These are phyloP conservation scores for Thaumatotibia leucotreta DNA, from an alignment of 1,140 invertebrate genomes.

Conservation along the genomic window DNA sequence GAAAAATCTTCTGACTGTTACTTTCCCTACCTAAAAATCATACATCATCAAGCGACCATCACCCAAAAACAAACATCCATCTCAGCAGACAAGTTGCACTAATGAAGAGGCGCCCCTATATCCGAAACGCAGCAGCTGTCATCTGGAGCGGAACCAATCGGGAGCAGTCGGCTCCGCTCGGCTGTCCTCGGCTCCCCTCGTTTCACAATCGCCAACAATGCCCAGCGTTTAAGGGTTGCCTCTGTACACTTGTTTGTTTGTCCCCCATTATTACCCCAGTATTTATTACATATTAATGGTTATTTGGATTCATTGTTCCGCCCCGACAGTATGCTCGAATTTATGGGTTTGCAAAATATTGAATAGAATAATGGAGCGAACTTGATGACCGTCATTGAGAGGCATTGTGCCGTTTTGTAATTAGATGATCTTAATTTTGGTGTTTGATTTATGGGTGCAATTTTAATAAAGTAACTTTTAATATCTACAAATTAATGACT, in stretches of 20 bases:
- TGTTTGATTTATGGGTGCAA: slow-evolving; percentile 29
- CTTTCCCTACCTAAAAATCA: slow-evolving; percentile 35
- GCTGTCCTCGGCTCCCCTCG: slow-evolving; percentile 33
- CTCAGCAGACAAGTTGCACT: slow-evolving; percentile 68
- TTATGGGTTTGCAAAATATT: slow-evolving; percentile 65
- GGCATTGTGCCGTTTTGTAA: slow-evolving; percentile 28
- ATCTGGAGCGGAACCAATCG: slow-evolving; percentile 69
- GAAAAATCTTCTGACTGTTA: neutral
- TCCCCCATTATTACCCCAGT: slow-evolving; percentile 67
- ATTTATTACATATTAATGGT: slow-evolving; percentile 77
- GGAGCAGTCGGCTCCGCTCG: slow-evolving; percentile 29
- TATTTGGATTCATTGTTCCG: slow-evolving; percentile 75
- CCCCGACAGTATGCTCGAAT: slow-evolving; percentile 70
- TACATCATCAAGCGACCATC: slow-evolving; percentile 66
- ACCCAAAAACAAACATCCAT: slow-evolving; percentile 73
- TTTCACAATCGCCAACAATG: too few relatives aligned
- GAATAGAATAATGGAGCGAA: slow-evolving; percentile 52
- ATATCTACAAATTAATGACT: too few relatives aligned
- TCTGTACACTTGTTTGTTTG: slow-evolving; percentile 72
- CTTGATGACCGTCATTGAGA: slow-evolving; percentile 54
- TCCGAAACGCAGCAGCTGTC: slow-evolving; percentile 72
- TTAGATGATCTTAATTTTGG: slow-evolving; percentile 41
- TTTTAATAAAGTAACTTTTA: slow-evolving; percentile 30
- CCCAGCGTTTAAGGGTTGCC: slow-evolving; percentile 55
- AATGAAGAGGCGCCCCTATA: slow-evolving; percentile 68